Evolutionary conservation across 2,888 invertebrate species (phyloP), one percentile per base, ranked within the genome.

Genomic region (Clivina fossor): DNA sequence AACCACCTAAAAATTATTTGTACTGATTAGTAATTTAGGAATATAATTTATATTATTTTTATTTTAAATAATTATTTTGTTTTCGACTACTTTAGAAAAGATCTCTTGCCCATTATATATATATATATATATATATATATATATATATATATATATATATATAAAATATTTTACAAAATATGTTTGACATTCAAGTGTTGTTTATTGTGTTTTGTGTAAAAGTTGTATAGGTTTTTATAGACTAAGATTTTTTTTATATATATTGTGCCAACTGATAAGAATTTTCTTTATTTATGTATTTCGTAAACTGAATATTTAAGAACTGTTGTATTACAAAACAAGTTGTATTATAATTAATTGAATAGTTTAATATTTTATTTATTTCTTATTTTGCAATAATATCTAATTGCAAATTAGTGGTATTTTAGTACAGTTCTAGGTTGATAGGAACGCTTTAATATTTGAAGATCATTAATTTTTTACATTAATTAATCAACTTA

Each of bases 1-100:
- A 90, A 69, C 84, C 85, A 65, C 89, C 91, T 60, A 90, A 90
- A 71, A 93, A 93, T 74, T 93, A 91, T 76, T 79, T 93, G 61
- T 93, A 93, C 76, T 84, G 76, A 75, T 37, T 41, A 44, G 44
- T 30, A 30, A 30, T 13, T 30, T 30, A 30, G n/a, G 30, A 30
- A 13, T 30, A 11, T 30, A 2, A 4, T 30, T n/a, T 35, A 15
- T 35, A n/a, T n/a, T n/a, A n/a, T n/a, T n/a, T n/a, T n/a, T 20
- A 24, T 43, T 43, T 43, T 22, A 28, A 28, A 15, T 43, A 30
- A 30, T 19, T n/a, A 22, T 30, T 44, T 44, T 44, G 30, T 44
- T 44, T 44, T 44, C 30, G 16, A 18, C 11, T 47, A 33, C 15
- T 47, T 41, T 40, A 50, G 38, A 50, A 47, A 41, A 44, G 37